Percentiles rank a stretch among this genome's conserved stretches.
These are phyloP conservation scores for Atta texana DNA, from an alignment of 1,140 invertebrate genomes.

Conservation along the genomic window DNA sequence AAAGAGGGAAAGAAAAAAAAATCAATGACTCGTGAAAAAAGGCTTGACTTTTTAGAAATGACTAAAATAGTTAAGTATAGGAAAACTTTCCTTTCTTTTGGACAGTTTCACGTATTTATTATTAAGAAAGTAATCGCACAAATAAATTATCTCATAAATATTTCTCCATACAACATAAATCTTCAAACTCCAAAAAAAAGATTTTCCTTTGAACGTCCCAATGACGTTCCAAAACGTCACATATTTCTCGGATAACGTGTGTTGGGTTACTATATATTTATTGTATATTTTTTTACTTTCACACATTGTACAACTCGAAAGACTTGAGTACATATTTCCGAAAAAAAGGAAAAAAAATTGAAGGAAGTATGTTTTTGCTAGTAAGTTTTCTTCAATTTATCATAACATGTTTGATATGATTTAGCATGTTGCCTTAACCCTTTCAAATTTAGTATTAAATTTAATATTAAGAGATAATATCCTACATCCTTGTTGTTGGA, in stretches of 20 bases:
- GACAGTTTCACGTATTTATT: not conserved
- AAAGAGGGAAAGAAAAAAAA: not conserved
- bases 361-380: not conserved
- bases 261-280: not conserved
- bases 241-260: too few species aligned
- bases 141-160: not conserved
- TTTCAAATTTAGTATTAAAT: conserved; percentile 19
- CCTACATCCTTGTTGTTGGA: conserved; percentile 4
- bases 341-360: not conserved
- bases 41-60: not conserved
- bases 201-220: too few species aligned
- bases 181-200: too few species aligned
- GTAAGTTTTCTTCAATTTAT: not conserved
- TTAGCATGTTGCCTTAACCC: conserved; percentile 10
- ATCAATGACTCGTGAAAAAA: not conserved
- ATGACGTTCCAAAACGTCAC: too few species aligned
- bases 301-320: not conserved
- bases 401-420: not conserved
- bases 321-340: not conserved
- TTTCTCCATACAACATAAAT: not conserved
- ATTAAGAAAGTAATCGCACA: not conserved
- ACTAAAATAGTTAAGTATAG: not conserved
- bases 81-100: not conserved
- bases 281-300: conserved; percentile 2
- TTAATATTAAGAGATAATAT: conserved; percentile 26